Base-by-base conservation (phyloP, 2,888 invertebrate genomes). In the Acleris holmiana region DNA sequence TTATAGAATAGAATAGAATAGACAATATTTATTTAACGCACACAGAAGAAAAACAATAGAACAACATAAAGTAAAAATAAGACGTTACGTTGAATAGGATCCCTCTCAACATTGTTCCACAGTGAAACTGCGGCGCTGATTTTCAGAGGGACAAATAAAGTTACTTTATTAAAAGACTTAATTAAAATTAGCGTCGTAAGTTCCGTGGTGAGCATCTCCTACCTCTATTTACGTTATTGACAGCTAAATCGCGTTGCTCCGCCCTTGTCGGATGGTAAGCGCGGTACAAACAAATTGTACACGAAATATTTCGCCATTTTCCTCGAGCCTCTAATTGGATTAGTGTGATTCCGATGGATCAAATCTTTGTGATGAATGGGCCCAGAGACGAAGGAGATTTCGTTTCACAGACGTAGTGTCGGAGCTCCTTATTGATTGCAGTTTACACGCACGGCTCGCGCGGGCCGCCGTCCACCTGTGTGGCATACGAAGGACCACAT, bases 311-410 rank as follows among this genome's bases (percentile, higher is more conserved):
- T 18, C 41, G 53, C 58, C 25, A 48, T 64, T 64, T 64, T 64
- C 63, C 58, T 53, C 25, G 40, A 56, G 35, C 62, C 49, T 57
- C 66, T 82, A 80, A 84, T 80, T 81, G 78, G 77, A 78, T 83
- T 82, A 78, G 74, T 76, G 75, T 77, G 74, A 80, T 77, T 78
- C 76, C 74, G 73, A 80, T 77, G 81, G 78, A 80, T 77, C 78
- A 80, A 77, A 81, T 79, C 79, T 73, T 70, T 73, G 75, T 75
- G 76, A 79, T 78, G 78, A 79, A 77, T 73, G 77, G 75, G 71
- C 62, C 66, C 67, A 65, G 50, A 71, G 70, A 77, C 75, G 76
- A 78, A 76, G 41, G 63, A 61, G 55, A 54, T 59, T 64, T 54
- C 49, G 46, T 63, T 56, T 47, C 56, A 55, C 62, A 61, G 56